Conservation (phyloP, 2,113 vertebrate genomes). For the Hippocampus zosterae region DNA sequence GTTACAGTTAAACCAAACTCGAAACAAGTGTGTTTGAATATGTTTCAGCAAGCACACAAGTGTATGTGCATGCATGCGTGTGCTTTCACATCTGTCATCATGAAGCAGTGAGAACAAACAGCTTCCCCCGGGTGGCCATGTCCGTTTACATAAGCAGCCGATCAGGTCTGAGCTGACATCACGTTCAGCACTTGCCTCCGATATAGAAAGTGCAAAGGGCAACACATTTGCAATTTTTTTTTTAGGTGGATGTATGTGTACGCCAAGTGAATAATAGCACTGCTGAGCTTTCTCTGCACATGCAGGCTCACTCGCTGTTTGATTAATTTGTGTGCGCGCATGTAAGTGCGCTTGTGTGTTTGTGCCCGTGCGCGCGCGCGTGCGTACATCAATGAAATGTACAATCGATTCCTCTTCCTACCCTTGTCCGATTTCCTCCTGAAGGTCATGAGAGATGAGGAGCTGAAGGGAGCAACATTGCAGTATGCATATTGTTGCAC, state of each 20-base stretch:
- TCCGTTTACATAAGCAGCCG: conserved; percentile 33
- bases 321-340: conserved; percentile 61
- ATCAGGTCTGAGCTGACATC: conserved; percentile 32
- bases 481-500: conserved; percentile 11
- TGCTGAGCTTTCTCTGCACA: conserved; percentile 40
- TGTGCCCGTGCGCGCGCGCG: neutral
- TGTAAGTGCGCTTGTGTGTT: conserved; percentile 28
- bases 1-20: neutral
- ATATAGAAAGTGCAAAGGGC: conserved; percentile 14
- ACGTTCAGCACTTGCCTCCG: conserved; percentile 1
- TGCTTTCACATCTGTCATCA: conserved; percentile 15
- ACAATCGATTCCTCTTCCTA: conserved; percentile 57
- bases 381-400: conserved; percentile 60
- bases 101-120: conserved; percentile 23
- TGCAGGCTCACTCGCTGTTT: conserved; percentile 37
- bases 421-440: conserved; percentile 49
- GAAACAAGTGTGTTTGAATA: conserved; percentile 1
- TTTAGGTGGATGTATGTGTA: conserved; percentile 48
- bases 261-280: conserved; percentile 40
- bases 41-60: conserved; percentile 6
- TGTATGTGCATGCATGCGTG: conserved; percentile 12
- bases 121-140: neutral
- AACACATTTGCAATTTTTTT: conserved; percentile 29
- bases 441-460: conserved; percentile 60
- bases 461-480: conserved; percentile 19